Evolutionary conservation across 92 coral and sea anemone species (phyloP), one percentile per base, ranked within the genome.

Genomic region (Umimayanthus kanabou): DNA sequence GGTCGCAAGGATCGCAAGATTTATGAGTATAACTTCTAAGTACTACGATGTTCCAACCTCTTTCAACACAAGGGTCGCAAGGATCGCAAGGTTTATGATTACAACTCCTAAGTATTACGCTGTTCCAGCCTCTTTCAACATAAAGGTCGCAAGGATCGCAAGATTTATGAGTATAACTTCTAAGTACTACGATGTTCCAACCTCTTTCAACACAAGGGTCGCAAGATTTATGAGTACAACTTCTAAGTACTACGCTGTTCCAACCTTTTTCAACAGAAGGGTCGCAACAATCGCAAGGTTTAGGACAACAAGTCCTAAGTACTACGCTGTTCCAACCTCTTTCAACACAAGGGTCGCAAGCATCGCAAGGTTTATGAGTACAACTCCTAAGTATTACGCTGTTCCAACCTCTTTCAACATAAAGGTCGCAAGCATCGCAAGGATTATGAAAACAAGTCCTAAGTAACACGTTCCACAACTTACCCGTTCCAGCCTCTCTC

Each of bases 401-500:
- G 90, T 76, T 55, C 94, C 96, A 9, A 85, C 81, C 73, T 94
- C 93, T 15, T 16, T 40, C 55, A 42, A 76, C 26, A 76, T 9
- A 61, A 94, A 55, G 0, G n/a, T n/a, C n/a, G n/a, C n/a, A n/a
- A n/a, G n/a, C 22, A n/a, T n/a, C 33, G 90, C 93, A 39, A 90
- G 40, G n/a, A 47, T 1, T 7, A 47, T 9, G 10, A 7, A 47
- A 6, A 47, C 14, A 53, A 53, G 58, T 53, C 16, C 18, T 53
- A 20, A 61, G 69, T 61, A 3, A 16, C 11, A 61, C 8, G 3
- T 26, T 4, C 25, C 69, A 20, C 25, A 20, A 67, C 37, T 9
- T 87, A 93, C 98, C 88, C 75, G 92, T 81, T 71, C 98, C 98
- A 14, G 90, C 80, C 82, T 95, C 94, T 80, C 85, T 90, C 75